These are phyloP conservation scores for Drosophila ananassae DNA, from an alignment of 1,140 invertebrate species.

Conservation along the genomic window DNA sequence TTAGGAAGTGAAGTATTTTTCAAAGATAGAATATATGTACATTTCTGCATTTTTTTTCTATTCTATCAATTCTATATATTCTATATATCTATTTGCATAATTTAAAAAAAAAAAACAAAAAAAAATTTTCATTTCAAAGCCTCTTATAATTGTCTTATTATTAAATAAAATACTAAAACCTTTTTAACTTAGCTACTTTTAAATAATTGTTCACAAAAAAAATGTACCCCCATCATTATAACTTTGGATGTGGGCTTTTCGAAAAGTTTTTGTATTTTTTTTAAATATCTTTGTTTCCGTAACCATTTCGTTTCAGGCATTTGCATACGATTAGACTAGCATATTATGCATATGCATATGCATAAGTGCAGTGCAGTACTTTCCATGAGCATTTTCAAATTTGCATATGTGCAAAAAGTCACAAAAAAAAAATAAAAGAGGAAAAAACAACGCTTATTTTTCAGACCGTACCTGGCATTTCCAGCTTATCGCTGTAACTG, in stretches of 20 bases:
- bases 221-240: background rate
- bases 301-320: conserved; percentile 23
- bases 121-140: too few relatives aligned
- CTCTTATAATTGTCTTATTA: too few relatives aligned
- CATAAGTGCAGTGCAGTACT: conserved; percentile 7
- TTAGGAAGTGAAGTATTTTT: too few relatives aligned
- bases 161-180: too few relatives aligned
- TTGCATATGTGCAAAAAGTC: conserved; percentile 12
- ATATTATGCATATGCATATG: conserved; percentile 46
- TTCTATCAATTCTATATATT: too few relatives aligned
- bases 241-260: background rate
- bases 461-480: conserved; percentile 20
- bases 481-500: conserved; percentile 33
- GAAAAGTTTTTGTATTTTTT: background rate
- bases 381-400: conserved; percentile 21
- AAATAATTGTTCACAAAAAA: too few relatives aligned
- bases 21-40: too few relatives aligned
- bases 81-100: too few relatives aligned
- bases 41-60: too few relatives aligned
- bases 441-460: conserved; percentile 24
- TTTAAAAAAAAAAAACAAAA: too few relatives aligned
- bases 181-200: too few relatives aligned
- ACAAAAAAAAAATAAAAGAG: background rate
- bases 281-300: background rate
- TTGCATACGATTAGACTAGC: conserved; percentile 61